Evolutionary conservation across 2,113 vertebrate species (phyloP).

Genomic region (Rhea americana): DNA sequence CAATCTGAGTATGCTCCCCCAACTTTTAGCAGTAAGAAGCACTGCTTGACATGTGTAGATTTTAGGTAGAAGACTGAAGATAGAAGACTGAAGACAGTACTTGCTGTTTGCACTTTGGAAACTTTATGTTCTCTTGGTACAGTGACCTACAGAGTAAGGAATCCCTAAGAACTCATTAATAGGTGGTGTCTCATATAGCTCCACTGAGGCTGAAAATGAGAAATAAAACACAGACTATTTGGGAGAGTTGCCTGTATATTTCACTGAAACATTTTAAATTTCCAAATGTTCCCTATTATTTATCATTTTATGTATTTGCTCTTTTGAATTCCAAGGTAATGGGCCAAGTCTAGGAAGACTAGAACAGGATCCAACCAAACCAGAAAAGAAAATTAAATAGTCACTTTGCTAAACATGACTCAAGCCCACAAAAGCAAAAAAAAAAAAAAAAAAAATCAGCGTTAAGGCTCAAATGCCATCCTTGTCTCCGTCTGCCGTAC

Average conservation of each 20-base stretch:
- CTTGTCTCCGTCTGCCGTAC: constrained; percentile 10
- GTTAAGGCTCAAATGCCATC: neutral
- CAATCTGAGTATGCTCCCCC: neutral
- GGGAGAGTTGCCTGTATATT: constrained; percentile 40
- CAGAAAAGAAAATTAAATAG: constrained; percentile 44
- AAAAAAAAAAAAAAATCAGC: neutral
- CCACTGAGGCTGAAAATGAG: constrained; percentile 30
- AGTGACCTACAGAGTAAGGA: constrained; percentile 50
- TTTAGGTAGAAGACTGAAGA: neutral
- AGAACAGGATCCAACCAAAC: constrained; percentile 46
- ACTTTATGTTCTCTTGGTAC: neutral
- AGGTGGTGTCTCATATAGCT: constrained; percentile 52
- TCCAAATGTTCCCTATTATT: constrained; percentile 64
- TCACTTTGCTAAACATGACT: constrained; percentile 41
- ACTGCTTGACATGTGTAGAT: neutral
- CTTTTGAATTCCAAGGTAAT: constrained; percentile 52
- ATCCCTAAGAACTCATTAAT: constrained; percentile 63
- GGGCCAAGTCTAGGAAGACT: constrained; percentile 48
- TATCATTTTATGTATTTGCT: constrained; percentile 59
- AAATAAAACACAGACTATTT: constrained; percentile 26
- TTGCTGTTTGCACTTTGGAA: constrained; percentile 11
- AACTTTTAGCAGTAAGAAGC: neutral
- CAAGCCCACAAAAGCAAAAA: constrained; percentile 33
- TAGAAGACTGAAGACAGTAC: neutral
- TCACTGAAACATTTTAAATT: constrained; percentile 40